These are phyloP conservation scores for Talpa occidentalis DNA, from an alignment of 2,113 vertebrate species.

Conservation along the genomic window DNA sequence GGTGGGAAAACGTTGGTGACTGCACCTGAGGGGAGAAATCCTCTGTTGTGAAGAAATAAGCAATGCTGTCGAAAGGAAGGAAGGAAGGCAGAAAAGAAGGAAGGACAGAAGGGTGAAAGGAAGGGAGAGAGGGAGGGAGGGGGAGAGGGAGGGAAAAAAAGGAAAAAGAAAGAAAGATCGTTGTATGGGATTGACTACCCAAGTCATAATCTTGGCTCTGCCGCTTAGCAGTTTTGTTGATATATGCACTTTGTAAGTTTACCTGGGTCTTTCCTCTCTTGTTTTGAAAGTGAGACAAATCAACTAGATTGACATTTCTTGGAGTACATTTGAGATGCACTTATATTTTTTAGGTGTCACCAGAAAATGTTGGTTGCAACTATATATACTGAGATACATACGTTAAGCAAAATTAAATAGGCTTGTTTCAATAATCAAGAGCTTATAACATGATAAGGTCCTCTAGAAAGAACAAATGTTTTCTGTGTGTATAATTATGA, in stretches of 20 bases:
- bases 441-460: neutral
- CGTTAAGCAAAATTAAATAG: neutral
- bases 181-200: neutral
- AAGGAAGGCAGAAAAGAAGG: no score
- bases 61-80: no score
- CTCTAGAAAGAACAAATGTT: neutral
- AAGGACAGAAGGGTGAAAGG: no score
- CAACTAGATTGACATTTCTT: neutral
- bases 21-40: no score
- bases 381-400: neutral
- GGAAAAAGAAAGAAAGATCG: no score
- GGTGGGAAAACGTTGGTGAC: no score
- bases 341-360: slow-evolving; percentile 9
- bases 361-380: neutral
- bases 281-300: slow-evolving; percentile 10
- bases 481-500: neutral
- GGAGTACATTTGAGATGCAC: neutral
- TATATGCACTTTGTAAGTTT: neutral
- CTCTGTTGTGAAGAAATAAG: no score
- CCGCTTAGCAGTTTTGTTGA: slow-evolving; percentile 11
- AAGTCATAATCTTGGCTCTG: neutral
- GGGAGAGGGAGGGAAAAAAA: no score
- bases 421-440: neutral
- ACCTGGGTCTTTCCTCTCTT: neutral
- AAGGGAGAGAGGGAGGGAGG: no score